Percentiles rank a stretch among this genome's conserved stretches.
These are phyloP conservation scores for Brachyopa scutellaris DNA, from an alignment of 2,888 invertebrate species.

Conservation along the genomic window DNA sequence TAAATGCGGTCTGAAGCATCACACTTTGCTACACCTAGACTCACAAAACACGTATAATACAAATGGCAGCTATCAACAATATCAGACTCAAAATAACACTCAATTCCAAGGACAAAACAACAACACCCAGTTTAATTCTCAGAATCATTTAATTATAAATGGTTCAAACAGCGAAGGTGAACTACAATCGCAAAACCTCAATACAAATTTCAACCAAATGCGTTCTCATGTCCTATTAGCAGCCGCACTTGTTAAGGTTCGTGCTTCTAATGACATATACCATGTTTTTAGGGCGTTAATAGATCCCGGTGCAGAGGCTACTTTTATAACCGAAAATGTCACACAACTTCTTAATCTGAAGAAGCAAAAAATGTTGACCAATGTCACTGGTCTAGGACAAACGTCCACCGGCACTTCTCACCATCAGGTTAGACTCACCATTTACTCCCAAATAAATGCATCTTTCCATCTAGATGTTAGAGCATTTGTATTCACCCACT, in stretches of 20 bases:
- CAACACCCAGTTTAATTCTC: neutral
- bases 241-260: neutral
- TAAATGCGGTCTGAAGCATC: neutral
- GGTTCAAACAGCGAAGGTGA: too few relatives aligned
- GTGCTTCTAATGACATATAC: neutral
- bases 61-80: neutral
- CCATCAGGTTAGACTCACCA: neutral
- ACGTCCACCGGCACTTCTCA: neutral
- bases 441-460: neutral
- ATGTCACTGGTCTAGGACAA: conserved; percentile 11
- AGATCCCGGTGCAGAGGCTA: conserved; percentile 10
- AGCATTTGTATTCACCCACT: conserved; percentile 2
- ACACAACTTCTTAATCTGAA: neutral
- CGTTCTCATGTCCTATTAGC: neutral
- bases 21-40: neutral
- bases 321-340: neutral
- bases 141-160: too few relatives aligned
- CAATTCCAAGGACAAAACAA: neutral
- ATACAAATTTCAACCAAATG: conserved; percentile 14
- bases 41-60: neutral
- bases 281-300: neutral
- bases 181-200: neutral
- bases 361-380: neutral
- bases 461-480: neutral
- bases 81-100: conserved; percentile 2